Base-by-base conservation (phyloP, 2,888 invertebrate genomes). In the Phyllotreta striolata region DNA sequence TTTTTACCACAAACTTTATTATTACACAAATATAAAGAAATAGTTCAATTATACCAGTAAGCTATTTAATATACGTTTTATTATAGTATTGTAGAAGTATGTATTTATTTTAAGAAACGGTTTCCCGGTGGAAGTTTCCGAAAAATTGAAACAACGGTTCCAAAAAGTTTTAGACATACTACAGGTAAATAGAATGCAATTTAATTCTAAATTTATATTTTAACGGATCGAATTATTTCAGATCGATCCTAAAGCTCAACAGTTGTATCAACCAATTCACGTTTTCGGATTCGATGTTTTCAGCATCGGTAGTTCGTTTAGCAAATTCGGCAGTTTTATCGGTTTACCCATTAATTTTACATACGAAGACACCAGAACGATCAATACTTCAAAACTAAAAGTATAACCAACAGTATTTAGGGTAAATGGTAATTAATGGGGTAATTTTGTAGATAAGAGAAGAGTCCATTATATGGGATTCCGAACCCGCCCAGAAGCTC, bases 341-440 rank as follows among this genome's bases (percentile, higher is more conserved):
- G 95, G 94, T 3, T 83, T 95, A 47, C 95, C 95, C 10, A 82
- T 84, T 0, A 90, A 89, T 77, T 94, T 89, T 77, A 80, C 81
- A 0, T 92, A 89, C 75, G 82, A 83, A 55, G 81, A 83, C 12
- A 66, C 80, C 10, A 79, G 81, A 0, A 85, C 88, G 61, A 79
- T 92, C 43, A 84, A 90, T 68, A 85, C 83, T 63, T 78, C 83
- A 54, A 82, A 85, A 55, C 85, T 93, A 67, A 83, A 83, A 75
- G 85, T 88, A 72, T 51, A 14, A 35, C 5, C 10, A 35, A 34
- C 37, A 37, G 6, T 24, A 9, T 47, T 1, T 47, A 24, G 1
- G 1, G 24, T 7, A 4, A 24, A 47, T 14, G 5, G 38, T 52
- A 3, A 41, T 34, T 46, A 6, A 10, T 7, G 44, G 8, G 52